These are phyloP conservation scores for Eufriesea mexicana DNA, from an alignment of 1,140 invertebrate species.

Conservation along the genomic window DNA sequence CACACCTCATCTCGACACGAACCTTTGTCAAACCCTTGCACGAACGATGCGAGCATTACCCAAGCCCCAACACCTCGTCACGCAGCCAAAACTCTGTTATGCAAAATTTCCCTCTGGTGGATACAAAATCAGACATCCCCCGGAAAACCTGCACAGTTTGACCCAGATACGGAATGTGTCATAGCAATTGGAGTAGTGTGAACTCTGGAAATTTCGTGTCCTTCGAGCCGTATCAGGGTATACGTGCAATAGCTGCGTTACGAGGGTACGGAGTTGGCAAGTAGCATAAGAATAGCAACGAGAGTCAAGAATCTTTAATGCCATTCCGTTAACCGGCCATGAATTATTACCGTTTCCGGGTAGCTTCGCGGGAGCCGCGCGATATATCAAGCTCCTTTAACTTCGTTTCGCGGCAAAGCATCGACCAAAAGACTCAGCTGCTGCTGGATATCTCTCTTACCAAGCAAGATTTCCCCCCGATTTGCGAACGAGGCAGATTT, in stretches of 20 bases:
- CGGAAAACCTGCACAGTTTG: background rate
- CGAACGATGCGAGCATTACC: background rate
- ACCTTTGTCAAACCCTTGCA: background rate
- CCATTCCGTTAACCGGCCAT: slow-evolving; percentile 70
- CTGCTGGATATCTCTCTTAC: slow-evolving; percentile 23
- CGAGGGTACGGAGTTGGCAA: slow-evolving; percentile 35
- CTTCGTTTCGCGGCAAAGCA: slow-evolving; percentile 58
- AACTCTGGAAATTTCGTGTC: slow-evolving; percentile 36
- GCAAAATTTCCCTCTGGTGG: background rate
- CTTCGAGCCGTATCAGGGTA: background rate
- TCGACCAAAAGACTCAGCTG: slow-evolving; percentile 63
- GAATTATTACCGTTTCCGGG: slow-evolving; percentile 74
- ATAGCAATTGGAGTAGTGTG: background rate
- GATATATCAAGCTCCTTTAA: slow-evolving; percentile 71
- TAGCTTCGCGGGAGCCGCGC: slow-evolving; percentile 55
- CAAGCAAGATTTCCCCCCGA: slow-evolving; percentile 43
- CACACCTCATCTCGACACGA: background rate
- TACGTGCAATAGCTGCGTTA: slow-evolving; percentile 41
- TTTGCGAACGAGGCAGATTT: slow-evolving; percentile 73
- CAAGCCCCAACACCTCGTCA: background rate
- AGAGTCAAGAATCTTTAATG: slow-evolving; percentile 74
- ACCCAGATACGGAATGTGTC: background rate
- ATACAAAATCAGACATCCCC: slow-evolving; percentile 9
- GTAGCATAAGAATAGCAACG: slow-evolving; percentile 54
- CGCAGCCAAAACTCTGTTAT: background rate